Evolutionary conservation across 2,797 vertebrate genomes (phyloP), one percentile per base, ranked within the genome.

Genomic region (Karalla daura): DNA sequence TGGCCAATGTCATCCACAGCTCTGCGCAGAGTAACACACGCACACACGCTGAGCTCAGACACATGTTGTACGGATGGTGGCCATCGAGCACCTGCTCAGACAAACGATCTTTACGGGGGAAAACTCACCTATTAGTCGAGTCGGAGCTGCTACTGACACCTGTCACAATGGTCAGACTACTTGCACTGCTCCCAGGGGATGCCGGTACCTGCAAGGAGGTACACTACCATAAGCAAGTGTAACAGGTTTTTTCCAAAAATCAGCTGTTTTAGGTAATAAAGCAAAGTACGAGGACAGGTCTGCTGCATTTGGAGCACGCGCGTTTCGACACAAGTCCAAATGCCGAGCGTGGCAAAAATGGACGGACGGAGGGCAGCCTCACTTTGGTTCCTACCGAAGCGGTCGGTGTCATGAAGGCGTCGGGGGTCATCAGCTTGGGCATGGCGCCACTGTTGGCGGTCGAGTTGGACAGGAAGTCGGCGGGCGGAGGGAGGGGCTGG

Each of bases 401-500:
- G 78, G 95, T 99, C 1, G 97, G 96, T 28, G 96, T 98, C 97
- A 99, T 98, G 87, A 99, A 99, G 10, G 98, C 97, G 5, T 99
- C 98, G 0, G 98, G 98, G 61, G 98, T 99, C 98, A 99, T 99
- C 65, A 99, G 85, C 79, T 98, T 98, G 23, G 95, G 96, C 86
- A 97, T 96, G 23, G 86, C 76, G 3, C 94, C 95, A 1, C 79
- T 92, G 45, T 27, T 35, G 6, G 55, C 5, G 11, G 54, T 68
- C 0, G 93, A 90, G 47, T 94, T 91, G 12, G 94, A 93, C 11
- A 98, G 89, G 60, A 98, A 98, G 83, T 98, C 96, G 5, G 95
- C 87, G 0, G 96, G 95, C 14, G 94, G 86, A 0, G 97, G 96
- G 59, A 98, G 93, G 0, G 96, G 92, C 0, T 95, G 80, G 2